A percentile compares a stretch with the other conserved stretches of the same genome.
Conservation (phyloP, 2,797 vertebrate species). For the Synaphobranchus kaupii region DNA sequence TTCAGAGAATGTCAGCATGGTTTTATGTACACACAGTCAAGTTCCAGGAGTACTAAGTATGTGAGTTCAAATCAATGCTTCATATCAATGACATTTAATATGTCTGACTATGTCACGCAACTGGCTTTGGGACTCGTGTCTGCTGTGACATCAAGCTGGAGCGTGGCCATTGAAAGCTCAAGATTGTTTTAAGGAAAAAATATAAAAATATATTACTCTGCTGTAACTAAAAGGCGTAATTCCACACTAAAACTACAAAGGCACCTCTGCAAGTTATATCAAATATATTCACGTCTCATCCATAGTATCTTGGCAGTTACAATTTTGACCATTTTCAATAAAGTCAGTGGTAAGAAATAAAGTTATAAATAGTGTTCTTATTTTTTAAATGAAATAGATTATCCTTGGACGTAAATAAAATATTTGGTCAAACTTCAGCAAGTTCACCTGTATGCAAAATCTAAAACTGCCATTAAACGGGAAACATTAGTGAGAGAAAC, state of each 20-base stretch:
- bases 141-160: neutral
- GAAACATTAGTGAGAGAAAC: slow-evolving; percentile 19
- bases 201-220: neutral
- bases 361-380: neutral
- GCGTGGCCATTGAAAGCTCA: neutral
- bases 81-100: neutral
- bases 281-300: neutral
- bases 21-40: neutral
- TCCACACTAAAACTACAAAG: neutral
- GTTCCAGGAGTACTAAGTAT: neutral
- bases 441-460: neutral
- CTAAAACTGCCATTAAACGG: neutral
- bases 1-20: neutral
- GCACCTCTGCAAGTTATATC: neutral
- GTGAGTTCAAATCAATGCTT: neutral
- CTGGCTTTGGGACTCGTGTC: neutral
- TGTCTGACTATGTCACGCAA: neutral
- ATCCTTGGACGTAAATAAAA: neutral
- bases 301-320: neutral
- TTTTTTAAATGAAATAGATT: neutral
- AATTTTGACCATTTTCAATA: neutral
- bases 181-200: slow-evolving; percentile 1
- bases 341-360: neutral
- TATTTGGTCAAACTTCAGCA: neutral
- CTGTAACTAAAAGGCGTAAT: neutral